Evolutionary conservation across 2,113 vertebrate species (phyloP), one percentile per base, ranked within the genome.

Genomic region (Psittacus erithacus): DNA sequence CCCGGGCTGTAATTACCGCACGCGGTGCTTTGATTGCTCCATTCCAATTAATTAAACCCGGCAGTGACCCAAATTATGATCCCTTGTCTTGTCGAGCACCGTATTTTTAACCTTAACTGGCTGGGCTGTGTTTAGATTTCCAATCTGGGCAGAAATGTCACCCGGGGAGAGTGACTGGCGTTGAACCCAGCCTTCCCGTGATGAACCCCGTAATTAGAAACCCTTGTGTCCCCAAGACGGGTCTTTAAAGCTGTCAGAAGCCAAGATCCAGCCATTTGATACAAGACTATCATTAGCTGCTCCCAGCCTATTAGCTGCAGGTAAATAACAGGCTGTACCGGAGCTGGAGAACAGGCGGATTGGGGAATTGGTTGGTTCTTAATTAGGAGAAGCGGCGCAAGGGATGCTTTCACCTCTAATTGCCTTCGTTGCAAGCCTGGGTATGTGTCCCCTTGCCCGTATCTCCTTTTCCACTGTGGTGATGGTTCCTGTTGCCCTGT

Each of bases 41-140:
- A 93, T 97, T 97, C 98, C 98, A 98, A 98, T 98, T 98, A 98
- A 98, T 98, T 98, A 98, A 98, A 98, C 97, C 95, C 97, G 93
- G 96, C 95, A 81, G 97, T 97, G 97, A 98, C 98, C 98, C 98
- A 98, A 97, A 98, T 98, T 97, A 97, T 97, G 98, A 98, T 97
- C 96, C 97, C 96, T 95, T 60, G 97, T 97, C 97, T 98, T 90
- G 71, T 93, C 59, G 80, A 49, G 88, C 60, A 91, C 97, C 73
- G 97, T 98, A 97, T 98, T 98, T 98, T 98, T 98, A 98, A 98
- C 98, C 97, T 98, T 96, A 96, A 97, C 98, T 75, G 97, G 92
- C 96, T 95, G 92, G 94, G 96, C 96, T 84, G 96, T 90, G 96
- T 97, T 97, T 97, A 97, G 97, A 98, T 98, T 97, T 98, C 97